Percentiles rank a stretch among this genome's conserved stretches.
Conservation (phyloP, 2,888 invertebrate genomes). For the Tortrix viridana region DNA sequence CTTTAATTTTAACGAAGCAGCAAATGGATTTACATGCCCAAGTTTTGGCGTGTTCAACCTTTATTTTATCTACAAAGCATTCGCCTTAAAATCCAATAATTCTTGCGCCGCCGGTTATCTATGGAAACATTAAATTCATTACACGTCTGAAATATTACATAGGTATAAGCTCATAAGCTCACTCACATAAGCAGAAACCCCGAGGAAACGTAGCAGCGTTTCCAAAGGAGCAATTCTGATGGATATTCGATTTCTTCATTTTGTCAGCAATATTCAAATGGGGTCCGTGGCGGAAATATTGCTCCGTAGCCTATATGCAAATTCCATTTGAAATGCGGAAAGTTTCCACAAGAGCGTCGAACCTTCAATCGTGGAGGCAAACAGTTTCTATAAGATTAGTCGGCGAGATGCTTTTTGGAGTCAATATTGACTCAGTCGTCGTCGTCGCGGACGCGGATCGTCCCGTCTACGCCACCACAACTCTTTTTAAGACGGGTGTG, state of each 20-base stretch:
- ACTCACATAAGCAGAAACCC: conserved; percentile 28
- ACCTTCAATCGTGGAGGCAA: conserved; percentile 76
- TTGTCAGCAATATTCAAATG: conserved; percentile 77
- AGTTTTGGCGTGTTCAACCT: no score
- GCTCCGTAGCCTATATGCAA: conserved; percentile 77
- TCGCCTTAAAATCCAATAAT: not conserved
- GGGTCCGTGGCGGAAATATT: conserved; percentile 72
- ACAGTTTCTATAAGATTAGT: conserved; percentile 82
- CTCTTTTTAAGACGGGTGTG: conserved; percentile 50
- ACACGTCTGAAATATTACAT: conserved; percentile 22
- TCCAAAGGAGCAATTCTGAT: conserved; percentile 44
- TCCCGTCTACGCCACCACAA: conserved; percentile 29
- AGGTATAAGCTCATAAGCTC: conserved; percentile 30
- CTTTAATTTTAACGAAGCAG: no score
- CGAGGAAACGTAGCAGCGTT: conserved; percentile 29
- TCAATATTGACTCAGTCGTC: conserved; percentile 73
- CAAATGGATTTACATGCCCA: no score
- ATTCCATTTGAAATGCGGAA: conserved; percentile 76
- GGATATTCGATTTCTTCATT: conserved; percentile 61
- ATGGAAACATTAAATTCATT: conserved; percentile 28
- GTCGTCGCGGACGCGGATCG: conserved; percentile 47
- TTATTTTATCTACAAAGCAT: not conserved
- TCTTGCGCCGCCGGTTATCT: conserved; percentile 13
- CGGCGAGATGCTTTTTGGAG: conserved; percentile 70
- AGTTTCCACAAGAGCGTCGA: conserved; percentile 71